Percentiles rank a stretch among this genome's conserved stretches.
Conservation (phyloP, 2,888 invertebrate species). For the Leucoma salicis region DNA sequence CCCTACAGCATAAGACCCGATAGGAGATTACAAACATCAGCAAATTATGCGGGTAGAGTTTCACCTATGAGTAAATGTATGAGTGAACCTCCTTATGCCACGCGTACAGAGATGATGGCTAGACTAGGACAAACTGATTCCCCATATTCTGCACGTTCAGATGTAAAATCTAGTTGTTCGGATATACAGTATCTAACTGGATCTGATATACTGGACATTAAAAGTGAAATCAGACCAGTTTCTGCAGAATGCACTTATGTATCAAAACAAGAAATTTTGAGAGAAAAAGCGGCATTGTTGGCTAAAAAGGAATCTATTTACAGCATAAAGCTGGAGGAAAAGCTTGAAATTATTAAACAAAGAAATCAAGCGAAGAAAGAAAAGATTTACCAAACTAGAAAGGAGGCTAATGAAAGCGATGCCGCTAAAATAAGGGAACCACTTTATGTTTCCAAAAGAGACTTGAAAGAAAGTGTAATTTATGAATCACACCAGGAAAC, state of each 20-base stretch:
- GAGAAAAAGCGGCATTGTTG: conserved; percentile 73
- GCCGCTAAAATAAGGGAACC: conserved; percentile 71
- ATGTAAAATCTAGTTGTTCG: conserved; percentile 74
- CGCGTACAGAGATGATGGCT: conserved; percentile 71
- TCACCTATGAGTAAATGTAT: conserved; percentile 74
- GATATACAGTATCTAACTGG: conserved; percentile 59
- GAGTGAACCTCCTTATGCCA: conserved; percentile 75
- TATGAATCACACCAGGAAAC: conserved; percentile 77
- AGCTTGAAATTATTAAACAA: conserved; percentile 77
- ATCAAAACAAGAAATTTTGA: conserved; percentile 75
- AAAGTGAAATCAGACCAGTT: conserved; percentile 61
- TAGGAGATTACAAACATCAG: conserved; percentile 67
- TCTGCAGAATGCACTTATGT: conserved; percentile 78
- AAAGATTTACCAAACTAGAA: conserved; percentile 76
- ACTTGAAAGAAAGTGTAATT: conserved; percentile 76
- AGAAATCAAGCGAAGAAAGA: conserved; percentile 79
- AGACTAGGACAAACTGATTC: conserved; percentile 65
- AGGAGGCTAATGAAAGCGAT: conserved; percentile 74
- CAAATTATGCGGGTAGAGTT: conserved; percentile 59
- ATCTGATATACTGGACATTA: conserved; percentile 55
- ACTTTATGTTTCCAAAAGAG: conserved; percentile 76
- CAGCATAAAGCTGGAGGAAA: conserved; percentile 67
- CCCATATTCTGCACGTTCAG: conserved; percentile 62
- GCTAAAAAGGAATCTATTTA: conserved; percentile 72
- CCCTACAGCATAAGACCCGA: conserved; percentile 68